phyloP scores from a whole-genome alignment of 2,888 invertebrate genomes.

The Chironomus tentans region DNA sequence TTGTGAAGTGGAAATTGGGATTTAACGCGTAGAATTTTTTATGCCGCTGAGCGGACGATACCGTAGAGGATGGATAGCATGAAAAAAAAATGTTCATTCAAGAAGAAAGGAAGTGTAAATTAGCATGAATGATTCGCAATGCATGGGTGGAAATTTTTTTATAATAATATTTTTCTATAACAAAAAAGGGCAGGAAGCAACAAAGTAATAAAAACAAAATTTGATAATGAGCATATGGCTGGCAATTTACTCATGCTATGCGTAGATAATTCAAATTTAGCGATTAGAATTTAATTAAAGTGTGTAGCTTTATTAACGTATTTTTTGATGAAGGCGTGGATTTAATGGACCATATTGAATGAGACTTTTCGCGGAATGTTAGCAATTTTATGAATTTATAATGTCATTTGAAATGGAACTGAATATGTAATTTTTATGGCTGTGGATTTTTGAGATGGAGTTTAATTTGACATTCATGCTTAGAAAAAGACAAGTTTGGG shows the following conservation, averaged over 20 bases:
- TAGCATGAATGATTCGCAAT: background rate
- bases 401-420: no score
- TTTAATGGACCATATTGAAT: no score
- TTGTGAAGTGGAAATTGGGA: slow-evolving; percentile 1
- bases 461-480: no score
- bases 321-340: no score
- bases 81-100: background rate
- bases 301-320: no score
- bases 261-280: background rate
- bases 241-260: background rate
- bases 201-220: background rate
- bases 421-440: no score
- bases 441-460: no score
- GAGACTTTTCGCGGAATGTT: no score
- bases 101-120: background rate
- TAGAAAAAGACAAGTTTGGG: no score
- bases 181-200: background rate
- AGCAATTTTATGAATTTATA: no score
- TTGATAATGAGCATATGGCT: background rate
- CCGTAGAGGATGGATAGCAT: background rate
- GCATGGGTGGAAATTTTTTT: background rate
- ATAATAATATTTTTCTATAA: no score
- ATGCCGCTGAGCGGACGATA: background rate
- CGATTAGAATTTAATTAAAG: background rate
- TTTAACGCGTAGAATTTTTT: background rate